Evolutionary conservation across 2,797 vertebrate species (phyloP).

Genomic region (Hemitrygon akajei): DNA sequence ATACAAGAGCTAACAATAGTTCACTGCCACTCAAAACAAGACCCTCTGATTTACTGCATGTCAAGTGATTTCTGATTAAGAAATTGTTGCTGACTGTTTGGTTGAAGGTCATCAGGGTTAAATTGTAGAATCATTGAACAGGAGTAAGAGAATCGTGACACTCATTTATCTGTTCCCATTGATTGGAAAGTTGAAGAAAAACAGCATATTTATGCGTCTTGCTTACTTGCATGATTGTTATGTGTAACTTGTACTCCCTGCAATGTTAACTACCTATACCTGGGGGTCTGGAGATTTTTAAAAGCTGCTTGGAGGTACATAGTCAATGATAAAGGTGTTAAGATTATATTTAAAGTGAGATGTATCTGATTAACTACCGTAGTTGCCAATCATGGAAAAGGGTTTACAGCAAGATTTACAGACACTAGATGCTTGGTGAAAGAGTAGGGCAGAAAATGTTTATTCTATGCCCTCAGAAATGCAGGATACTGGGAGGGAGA

Average conservation of each 20-base stretch:
- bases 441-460: background rate
- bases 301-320: background rate
- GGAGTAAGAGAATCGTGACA: background rate
- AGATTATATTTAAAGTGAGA: background rate
- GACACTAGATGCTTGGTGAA: background rate
- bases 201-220: too few species aligned
- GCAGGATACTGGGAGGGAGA: too few species aligned
- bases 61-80: background rate
- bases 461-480: background rate
- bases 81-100: background rate
- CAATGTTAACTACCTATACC: background rate
- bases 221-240: background rate
- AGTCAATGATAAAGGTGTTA: background rate
- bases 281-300: background rate
- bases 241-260: background rate
- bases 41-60: background rate
- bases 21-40: background rate
- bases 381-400: background rate
- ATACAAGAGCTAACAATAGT: background rate
- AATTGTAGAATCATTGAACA: background rate
- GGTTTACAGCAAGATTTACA: background rate
- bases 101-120: background rate
- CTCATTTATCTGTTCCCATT: background rate
- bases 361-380: background rate
- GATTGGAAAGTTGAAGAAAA: background rate